A percentile compares a stretch with the other conserved stretches of the same genome.
These are phyloP conservation scores for Pangasius larnaudii DNA, from an alignment of 2,797 vertebrate genomes.

Conservation along the genomic window DNA sequence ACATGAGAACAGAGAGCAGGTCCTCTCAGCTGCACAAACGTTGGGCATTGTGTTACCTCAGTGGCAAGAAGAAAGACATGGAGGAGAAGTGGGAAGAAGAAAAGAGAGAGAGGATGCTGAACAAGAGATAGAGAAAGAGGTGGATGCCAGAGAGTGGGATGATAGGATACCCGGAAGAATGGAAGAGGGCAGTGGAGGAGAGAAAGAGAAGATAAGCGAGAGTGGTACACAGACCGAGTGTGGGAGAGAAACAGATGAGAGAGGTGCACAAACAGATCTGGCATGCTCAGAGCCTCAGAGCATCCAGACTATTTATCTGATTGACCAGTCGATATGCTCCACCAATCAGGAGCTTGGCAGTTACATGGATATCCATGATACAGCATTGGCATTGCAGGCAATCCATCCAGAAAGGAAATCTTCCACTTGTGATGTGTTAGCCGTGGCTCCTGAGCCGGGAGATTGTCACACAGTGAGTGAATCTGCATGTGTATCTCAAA, in stretches of 20 bases:
- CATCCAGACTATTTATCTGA: slow-evolving; percentile 10
- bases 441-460: slow-evolving; percentile 14
- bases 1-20: slow-evolving; percentile 68
- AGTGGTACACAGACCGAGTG: slow-evolving; percentile 33
- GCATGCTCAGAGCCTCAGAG: not conserved
- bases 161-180: not conserved
- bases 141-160: slow-evolving; percentile 28
- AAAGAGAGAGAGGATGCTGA: slow-evolving; percentile 32
- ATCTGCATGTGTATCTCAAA: slow-evolving; percentile 20
- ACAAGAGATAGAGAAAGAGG: not conserved
- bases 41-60: slow-evolving; percentile 54
- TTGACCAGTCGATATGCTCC: not conserved
- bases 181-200: not conserved
- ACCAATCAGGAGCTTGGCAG: slow-evolving; percentile 10
- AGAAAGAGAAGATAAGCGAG: slow-evolving; percentile 8
- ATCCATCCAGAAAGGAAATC: slow-evolving; percentile 24
- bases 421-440: slow-evolving; percentile 18
- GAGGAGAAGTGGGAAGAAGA: not conserved
- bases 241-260: slow-evolving; percentile 42
- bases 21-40: slow-evolving; percentile 68
- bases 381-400: slow-evolving; percentile 16
- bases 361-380: not conserved
- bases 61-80: not conserved
- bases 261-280: slow-evolving; percentile 63
- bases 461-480: slow-evolving; percentile 31